phyloP scores from a whole-genome alignment of 2,113 vertebrate genomes.

The Chionis minor region DNA sequence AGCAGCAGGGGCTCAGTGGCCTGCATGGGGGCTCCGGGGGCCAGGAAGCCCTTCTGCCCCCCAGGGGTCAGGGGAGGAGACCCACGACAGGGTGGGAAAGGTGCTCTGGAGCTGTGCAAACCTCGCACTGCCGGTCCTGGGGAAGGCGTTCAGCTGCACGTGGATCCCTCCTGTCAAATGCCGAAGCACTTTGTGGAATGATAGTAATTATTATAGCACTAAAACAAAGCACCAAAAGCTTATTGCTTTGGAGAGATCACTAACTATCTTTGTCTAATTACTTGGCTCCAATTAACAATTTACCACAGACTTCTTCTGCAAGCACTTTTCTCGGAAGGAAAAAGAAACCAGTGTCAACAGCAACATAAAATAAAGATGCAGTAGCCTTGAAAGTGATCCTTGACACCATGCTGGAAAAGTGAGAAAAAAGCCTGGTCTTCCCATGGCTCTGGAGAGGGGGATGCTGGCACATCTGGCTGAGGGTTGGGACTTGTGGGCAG shows the following conservation, averaged over 20 bases:
- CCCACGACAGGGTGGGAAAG: fast-evolving
- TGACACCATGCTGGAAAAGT: background rate
- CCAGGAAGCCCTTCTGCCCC: background rate
- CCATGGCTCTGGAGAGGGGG: background rate
- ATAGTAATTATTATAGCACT: constrained; percentile 24
- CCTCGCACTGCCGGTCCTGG: fast-evolving
- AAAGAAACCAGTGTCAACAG: background rate
- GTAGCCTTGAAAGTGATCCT: background rate
- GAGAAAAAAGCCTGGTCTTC: background rate
- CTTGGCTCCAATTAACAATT: constrained; percentile 65
- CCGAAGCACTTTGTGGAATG: background rate
- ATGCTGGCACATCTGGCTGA: background rate
- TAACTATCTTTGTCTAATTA: constrained; percentile 67
- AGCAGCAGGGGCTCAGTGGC: background rate
- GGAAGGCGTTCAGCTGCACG: background rate
- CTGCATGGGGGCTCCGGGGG: fast-evolving
- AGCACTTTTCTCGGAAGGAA: constrained; percentile 1
- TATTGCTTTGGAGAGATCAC: constrained; percentile 58
- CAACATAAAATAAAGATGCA: background rate
- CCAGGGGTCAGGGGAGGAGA: fast-evolving
- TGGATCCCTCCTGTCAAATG: constrained; percentile 4
- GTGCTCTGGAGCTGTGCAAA: background rate
- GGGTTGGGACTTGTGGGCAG: background rate
- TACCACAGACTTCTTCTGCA: constrained; percentile 27
- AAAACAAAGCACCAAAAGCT: constrained; percentile 51